A percentile compares a stretch with the other conserved stretches of the same genome.
Evolutionary conservation across 2,797 vertebrate species (phyloP).

Genomic region (Phoeniculus purpureus): DNA sequence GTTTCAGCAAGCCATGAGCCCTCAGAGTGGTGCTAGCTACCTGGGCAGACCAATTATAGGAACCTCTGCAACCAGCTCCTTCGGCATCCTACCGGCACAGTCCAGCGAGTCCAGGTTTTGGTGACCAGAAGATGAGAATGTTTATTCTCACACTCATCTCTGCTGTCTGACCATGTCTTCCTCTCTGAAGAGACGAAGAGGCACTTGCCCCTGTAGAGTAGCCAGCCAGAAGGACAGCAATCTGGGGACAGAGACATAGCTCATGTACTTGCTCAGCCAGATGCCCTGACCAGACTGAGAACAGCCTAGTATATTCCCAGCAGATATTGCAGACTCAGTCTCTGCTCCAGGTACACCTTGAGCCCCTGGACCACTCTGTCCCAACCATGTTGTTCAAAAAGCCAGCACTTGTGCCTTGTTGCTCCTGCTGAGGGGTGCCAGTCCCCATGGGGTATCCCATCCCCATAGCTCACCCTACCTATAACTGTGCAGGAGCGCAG

Average conservation of each 20-base stretch:
- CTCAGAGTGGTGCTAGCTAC: rapidly evolving
- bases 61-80: background rate
- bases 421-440: background rate
- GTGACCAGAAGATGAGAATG: constrained; percentile 62
- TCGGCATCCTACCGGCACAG: constrained; percentile 20
- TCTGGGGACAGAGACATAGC: constrained; percentile 10
- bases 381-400: background rate
- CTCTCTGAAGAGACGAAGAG: constrained; percentile 34
- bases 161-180: constrained; percentile 54
- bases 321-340: background rate
- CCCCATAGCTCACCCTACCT: background rate
- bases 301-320: background rate
- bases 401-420: rapidly evolving
- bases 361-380: background rate
- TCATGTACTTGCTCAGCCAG: background rate
- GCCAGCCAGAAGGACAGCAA: constrained; percentile 70
- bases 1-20: rapidly evolving
- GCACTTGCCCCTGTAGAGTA: constrained; percentile 40
- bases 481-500: constrained; percentile 27
- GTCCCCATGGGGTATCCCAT: background rate
- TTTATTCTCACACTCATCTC: constrained; percentile 8
- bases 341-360: background rate
- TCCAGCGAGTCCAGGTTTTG: constrained; percentile 47
- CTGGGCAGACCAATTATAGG: background rate
- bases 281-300: rapidly evolving